Evolutionary conservation across 2,888 invertebrate species (phyloP).

Genomic region (Choristoneura rosaceana): DNA sequence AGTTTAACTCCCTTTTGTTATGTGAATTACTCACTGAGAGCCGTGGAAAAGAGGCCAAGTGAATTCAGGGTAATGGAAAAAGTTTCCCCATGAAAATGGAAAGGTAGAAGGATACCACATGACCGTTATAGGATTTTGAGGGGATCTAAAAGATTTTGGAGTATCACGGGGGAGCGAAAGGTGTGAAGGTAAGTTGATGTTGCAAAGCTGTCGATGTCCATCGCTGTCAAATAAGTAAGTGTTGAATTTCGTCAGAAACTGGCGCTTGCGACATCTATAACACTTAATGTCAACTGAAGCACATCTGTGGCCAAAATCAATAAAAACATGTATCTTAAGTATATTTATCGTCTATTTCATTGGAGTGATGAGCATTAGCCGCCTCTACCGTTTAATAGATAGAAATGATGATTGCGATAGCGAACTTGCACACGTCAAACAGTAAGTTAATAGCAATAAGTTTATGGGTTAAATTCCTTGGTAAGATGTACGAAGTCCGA

Average conservation of each 20-base stretch:
- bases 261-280: not conserved
- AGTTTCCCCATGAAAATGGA: slow-evolving; percentile 27
- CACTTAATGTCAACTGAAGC: not conserved
- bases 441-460: no score
- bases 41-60: slow-evolving; percentile 18
- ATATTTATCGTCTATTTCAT: no score
- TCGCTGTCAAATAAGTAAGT: not conserved
- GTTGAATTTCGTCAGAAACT: not conserved
- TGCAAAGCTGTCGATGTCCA: not conserved
- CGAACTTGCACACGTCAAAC: no score
- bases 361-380: no score
- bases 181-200: not conserved
- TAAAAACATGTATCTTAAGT: no score
- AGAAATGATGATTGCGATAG: no score
- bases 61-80: slow-evolving; percentile 24
- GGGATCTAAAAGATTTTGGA: not conserved
- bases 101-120: not conserved
- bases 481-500: no score
- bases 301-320: no score
- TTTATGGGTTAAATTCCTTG: no score
- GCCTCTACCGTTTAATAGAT: no score
- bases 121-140: not conserved
- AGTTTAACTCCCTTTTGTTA: slow-evolving; percentile 29
- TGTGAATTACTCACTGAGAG: slow-evolving; percentile 28
- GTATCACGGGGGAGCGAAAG: slow-evolving; percentile 51